Base-by-base conservation (phyloP, 1,140 invertebrate genomes). In the Sycophaga agraensis region DNA sequence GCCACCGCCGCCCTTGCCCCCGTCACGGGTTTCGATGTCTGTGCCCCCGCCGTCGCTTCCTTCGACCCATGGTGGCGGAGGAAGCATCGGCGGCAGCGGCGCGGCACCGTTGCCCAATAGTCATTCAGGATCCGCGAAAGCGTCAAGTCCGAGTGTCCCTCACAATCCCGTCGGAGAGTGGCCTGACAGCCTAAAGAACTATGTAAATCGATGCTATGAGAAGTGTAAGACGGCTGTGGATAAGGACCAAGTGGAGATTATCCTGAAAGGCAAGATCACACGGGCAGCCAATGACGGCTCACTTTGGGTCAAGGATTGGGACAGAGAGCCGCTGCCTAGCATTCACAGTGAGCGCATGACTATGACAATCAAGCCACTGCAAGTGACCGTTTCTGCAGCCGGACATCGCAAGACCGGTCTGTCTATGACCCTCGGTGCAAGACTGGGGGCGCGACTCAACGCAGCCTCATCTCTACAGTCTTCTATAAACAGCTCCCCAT, bases 201-300 rank as follows among this genome's bases (percentile, higher is more conserved):
- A 96, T 80, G 93, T 97, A 11, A 89, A 91, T 68, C 86, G 91
- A 65, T 95, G 94, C 71, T 98, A 96, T 83, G 88, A 89, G 35
- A 93, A 93, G 80, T 97, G 93, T 73, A 87, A 87, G 68, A 92
- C 91, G 12, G 84, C 87, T 55, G 85, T 92, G 56, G 93, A 97
- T 76, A 93, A 94, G 80, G 93, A 98, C 84, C 89, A 94, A 74
- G 93, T 98, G 54, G 92, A 96, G 74, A 93, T 94, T 60, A 91
- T 94, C 66, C 81, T 98, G 28, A 97, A 96, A 77, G 93, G 93
- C 35, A 93, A 96, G 79, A 90, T 98, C 59, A 96, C 92, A 19
- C 86, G 88, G 45, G 91, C 93, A 0, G 91, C 91, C n/a, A 90
- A 89, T 68, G 88, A 89, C 66, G 91, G 90, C 56, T 89, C 91